These are phyloP conservation scores for Pharmacophagus antenor DNA, from an alignment of 2,888 invertebrate species.

Conservation along the genomic window DNA sequence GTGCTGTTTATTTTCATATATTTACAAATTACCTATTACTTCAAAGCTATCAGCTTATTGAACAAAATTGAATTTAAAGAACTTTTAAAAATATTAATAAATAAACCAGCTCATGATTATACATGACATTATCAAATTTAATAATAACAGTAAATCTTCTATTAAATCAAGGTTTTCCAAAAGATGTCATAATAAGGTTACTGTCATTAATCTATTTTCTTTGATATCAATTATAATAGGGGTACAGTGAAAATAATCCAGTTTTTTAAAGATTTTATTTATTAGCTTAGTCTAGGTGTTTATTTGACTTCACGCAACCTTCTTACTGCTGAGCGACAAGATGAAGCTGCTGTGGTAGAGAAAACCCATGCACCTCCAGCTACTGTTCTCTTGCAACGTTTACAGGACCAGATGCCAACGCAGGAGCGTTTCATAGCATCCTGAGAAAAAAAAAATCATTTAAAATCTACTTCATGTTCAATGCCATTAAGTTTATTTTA, in stretches of 20 bases:
- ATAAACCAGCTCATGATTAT: no score
- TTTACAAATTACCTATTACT: no score
- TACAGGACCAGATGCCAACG: constrained; percentile 99
- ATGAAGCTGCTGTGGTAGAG: constrained; percentile 98
- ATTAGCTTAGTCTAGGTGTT: constrained; percentile 69
- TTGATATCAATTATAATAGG: not conserved
- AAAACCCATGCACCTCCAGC: constrained; percentile 99
- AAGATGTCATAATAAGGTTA: no score
- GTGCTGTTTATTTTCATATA: not conserved
- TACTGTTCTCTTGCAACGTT: constrained; percentile 97
- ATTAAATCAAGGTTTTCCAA: no score
- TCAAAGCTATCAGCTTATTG: no score
- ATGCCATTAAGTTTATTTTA: no score
- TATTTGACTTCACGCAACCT: constrained; percentile 92
- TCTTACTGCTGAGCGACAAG: constrained; percentile 97
- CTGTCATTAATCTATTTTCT: no score
- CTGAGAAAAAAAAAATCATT: constrained; percentile 73
- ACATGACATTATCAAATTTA: no score
- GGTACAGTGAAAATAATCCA: constrained; percentile 44
- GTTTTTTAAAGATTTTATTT: constrained; percentile 51
- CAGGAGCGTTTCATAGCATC: constrained; percentile 98
- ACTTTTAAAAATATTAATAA: no score
- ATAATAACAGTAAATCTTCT: no score
- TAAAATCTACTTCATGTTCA: no score
- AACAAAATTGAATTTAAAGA: no score